These are phyloP conservation scores for Volucella inflata DNA, from an alignment of 2,888 invertebrate genomes.

Conservation along the genomic window DNA sequence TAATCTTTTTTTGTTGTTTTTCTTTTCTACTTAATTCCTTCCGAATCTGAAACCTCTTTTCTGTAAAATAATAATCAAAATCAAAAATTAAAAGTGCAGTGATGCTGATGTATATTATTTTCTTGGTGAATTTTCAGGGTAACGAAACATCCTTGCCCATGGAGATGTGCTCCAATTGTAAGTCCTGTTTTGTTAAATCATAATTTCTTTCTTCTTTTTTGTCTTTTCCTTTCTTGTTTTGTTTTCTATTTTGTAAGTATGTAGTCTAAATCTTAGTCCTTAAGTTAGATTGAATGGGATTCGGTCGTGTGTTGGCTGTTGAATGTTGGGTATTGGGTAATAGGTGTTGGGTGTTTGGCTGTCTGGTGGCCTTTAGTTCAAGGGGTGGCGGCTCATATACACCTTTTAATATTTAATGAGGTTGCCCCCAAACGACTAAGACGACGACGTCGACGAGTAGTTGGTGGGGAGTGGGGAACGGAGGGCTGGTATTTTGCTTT, in stretches of 20 bases:
- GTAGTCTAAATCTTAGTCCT: conserved; percentile 14
- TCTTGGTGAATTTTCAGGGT: conserved; percentile 85
- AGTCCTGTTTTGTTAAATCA: conserved; percentile 82
- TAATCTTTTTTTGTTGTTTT: conserved; percentile 5
- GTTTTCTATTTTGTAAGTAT: conserved; percentile 3
- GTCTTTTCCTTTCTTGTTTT: conserved; percentile 8
- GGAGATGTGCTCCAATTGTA: conserved; percentile 93
- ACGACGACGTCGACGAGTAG: too few relatives aligned
- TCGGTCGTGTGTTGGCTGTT: not conserved
- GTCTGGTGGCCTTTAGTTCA: conserved; percentile 12
- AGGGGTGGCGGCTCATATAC: conserved; percentile 2
- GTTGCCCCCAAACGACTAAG: not conserved
- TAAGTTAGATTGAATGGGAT: conserved; percentile 1
- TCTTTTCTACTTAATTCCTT: not conserved
- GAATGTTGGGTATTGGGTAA: conserved; percentile 12
- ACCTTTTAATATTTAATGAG: conserved; percentile 52
- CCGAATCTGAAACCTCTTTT: conserved; percentile 24
- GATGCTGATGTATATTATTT: conserved; percentile 66
- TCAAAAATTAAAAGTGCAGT: conserved; percentile 49
- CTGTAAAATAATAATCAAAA: not conserved
- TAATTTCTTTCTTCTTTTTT: conserved; percentile 17
- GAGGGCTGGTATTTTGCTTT: conserved; percentile 29
- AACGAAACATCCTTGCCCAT: conserved; percentile 92
- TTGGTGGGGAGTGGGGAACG: too few relatives aligned
- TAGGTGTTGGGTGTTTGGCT: conserved; percentile 1